Evolutionary conservation across 1,140 invertebrate species (phyloP).

Genomic region (Saccostrea cuccullata): DNA sequence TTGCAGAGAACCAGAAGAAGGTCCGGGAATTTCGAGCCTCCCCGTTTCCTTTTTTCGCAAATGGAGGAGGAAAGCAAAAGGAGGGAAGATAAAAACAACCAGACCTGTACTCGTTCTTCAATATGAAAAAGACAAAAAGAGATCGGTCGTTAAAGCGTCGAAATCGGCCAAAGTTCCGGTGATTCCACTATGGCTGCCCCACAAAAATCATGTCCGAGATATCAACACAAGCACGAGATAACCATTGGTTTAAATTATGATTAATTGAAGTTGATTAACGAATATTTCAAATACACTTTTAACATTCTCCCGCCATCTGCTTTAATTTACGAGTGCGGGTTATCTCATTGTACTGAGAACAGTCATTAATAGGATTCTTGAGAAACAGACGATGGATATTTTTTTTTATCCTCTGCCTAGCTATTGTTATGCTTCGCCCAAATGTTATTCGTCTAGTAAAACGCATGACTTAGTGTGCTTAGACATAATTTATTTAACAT

Average conservation of each 20-base stretch:
- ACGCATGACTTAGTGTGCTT: too few species aligned
- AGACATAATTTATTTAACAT: too few species aligned
- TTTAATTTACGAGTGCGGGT: too few species aligned
- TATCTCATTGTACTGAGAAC: too few species aligned
- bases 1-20: slow-evolving; percentile 38
- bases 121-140: neutral
- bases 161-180: neutral
- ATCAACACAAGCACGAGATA: slow-evolving; percentile 38
- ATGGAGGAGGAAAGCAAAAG: slow-evolving; percentile 28
- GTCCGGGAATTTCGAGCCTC: slow-evolving; percentile 32
- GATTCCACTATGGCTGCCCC: slow-evolving; percentile 25
- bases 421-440: too few species aligned
- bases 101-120: neutral
- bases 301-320: too few species aligned
- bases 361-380: too few species aligned
- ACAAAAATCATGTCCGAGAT: neutral
- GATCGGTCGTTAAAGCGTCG: neutral
- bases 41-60: slow-evolving; percentile 20
- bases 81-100: neutral
- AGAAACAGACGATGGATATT: too few species aligned
- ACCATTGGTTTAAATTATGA: neutral
- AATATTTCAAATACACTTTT: too few species aligned
- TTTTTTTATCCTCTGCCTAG: too few species aligned
- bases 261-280: neutral
- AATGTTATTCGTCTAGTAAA: too few species aligned